Base-by-base conservation (phyloP, 2,113 vertebrate species). In the Micronycteris hirsuta region DNA sequence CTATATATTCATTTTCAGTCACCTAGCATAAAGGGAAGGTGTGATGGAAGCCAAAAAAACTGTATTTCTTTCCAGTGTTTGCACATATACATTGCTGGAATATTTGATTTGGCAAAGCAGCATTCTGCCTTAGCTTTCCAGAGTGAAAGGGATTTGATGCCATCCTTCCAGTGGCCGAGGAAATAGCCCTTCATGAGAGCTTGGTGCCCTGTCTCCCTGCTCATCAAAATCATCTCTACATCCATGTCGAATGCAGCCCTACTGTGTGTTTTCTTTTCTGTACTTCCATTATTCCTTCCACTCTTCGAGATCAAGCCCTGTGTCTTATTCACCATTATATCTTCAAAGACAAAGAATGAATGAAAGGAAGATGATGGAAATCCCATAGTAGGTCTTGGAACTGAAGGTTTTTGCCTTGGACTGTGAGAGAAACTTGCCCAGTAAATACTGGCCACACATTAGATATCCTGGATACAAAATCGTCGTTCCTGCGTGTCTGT, bases 31-130 rank as follows among this genome's bases (percentile, higher is more conserved):
- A 91, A 24, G 28, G 26, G 15, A 86, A 24, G 4, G 0, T 38
- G 5, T 68, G 17, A 89, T 49, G 12, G 22, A 80, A 95, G 41
- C 15, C 33, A 54, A 56, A 85, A 86, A 43, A 89, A 38, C 5
- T 26, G 7, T 67, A 49, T 83, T 92, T 56, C 16, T 54, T 78
- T 84, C 10, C 3, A 58, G 1, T 78, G 82, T 49, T 86, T 82
- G 81, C 1, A 47, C 0, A 28, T n/a, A 80, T 14, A 31, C 61
- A 61, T 36, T 68, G 0, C 36, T 83, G 14, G 63, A n/a, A 61
- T 10, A 45, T 74, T 68, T 52, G 36, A 82, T 74, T 95, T 83
- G 24, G 28, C 80, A 78, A 80, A 89, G n/a, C 1, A 92, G 10
- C 15, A 63, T 61, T 93, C 26, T 63, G 5, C 16, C 36, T 94